Evolutionary conservation across 2,888 invertebrate genomes (phyloP).

Genomic region (Cryptus armator): DNA sequence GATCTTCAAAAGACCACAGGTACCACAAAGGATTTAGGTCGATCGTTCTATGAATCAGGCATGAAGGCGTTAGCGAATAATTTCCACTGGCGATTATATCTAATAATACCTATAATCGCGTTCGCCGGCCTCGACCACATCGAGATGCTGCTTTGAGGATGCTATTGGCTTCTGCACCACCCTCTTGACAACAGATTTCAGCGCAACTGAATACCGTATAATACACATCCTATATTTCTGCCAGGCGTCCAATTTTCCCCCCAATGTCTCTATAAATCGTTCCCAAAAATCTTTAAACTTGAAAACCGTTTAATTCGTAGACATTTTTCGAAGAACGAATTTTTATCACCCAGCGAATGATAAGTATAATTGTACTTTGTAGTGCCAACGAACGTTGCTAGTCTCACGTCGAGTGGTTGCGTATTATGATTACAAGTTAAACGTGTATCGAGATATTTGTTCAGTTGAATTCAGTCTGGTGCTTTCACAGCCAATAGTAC

Average conservation of each 20-base stretch:
- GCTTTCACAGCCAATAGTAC: not conserved
- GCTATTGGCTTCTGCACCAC: constrained; percentile 45
- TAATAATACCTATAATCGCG: constrained; percentile 70
- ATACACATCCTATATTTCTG: constrained; percentile 57
- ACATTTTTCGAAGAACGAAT: not conserved
- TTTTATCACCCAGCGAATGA: not conserved
- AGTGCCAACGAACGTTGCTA: not conserved
- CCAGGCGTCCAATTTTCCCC: constrained; percentile 34
- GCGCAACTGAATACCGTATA: constrained; percentile 26
- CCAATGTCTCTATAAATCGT: constrained; percentile 16
- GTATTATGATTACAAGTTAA: constrained; percentile 19
- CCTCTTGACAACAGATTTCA: constrained; percentile 34
- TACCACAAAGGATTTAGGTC: constrained; percentile 65
- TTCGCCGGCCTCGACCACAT: constrained; percentile 49
- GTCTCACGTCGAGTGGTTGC: not conserved
- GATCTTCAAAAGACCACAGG: constrained; percentile 53
- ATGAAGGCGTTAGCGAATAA: constrained; percentile 71
- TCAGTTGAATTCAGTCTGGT: constrained; percentile 10
- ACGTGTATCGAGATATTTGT: not conserved
- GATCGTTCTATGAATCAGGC: constrained; percentile 70
- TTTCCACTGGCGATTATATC: constrained; percentile 67
- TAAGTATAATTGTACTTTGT: not conserved
- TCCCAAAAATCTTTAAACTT: constrained; percentile 23
- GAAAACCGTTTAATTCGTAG: constrained; percentile 49
- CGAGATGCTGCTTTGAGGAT: constrained; percentile 44